Base-by-base conservation (phyloP, 2,797 vertebrate genomes). In the Coluber constrictor region DNA sequence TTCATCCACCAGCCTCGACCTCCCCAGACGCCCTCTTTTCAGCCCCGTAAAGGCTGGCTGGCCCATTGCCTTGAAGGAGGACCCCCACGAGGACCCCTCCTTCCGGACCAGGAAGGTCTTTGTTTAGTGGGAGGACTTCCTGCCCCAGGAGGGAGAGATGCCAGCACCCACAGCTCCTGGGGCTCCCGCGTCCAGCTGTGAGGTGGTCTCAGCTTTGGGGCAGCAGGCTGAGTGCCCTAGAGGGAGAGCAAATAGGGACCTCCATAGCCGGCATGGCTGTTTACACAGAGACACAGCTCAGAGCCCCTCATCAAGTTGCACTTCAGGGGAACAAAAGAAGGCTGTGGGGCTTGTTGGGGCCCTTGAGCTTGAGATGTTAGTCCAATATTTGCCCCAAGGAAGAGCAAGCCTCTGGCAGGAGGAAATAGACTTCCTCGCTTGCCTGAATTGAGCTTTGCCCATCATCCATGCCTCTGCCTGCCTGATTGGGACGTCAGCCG, bases 141-240 rank as follows among this genome's bases (percentile, higher is more conserved):
- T 70, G n/a, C 47, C 27, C 12, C 27, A 11, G 60, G n/a, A 3
- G 3, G 18, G 63, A 88, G 91, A 89, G 91, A 1, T 6, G 59
- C 90, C 18, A 55, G 94, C 92, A 93, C 96, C 91, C 87, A 90
- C 95, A 95, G 96, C 95, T 94, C 94, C 90, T 29, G 92, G 94
- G 63, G 57, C 3, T 0, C 86, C 90, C 88, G 18, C 1, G 5
- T 27, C 83, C 5, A 6, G 10, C 47, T 29, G 5, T 51, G 70
- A 1, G 70, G 70, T 1, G 70, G 32, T 29, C 47, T 13, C 5
- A 47, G 23, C 83, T 54, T 29, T 0, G 12, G 47, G 12, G 25
- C 23, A 29, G 25, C 55, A 56, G 27, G 11, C 29, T 1, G 6
- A n/a, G 47, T 7, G 16, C 37, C 25, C 37, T n/a, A 79, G 87